These are phyloP conservation scores for Nestor notabilis DNA, from an alignment of 2,113 vertebrate species.

Conservation along the genomic window DNA sequence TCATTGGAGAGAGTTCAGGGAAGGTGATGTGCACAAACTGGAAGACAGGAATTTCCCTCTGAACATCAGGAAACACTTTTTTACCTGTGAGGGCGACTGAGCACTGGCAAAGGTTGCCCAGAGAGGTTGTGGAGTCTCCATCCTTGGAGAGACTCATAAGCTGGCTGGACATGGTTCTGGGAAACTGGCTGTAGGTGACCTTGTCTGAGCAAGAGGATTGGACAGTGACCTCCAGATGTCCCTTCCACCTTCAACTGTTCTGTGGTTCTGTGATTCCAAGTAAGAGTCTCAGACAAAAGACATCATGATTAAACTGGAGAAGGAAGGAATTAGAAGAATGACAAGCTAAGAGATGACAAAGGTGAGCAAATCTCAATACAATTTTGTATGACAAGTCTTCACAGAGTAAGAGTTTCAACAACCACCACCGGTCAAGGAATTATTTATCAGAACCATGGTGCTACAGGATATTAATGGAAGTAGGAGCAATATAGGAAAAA, in stretches of 20 bases:
- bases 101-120: background rate
- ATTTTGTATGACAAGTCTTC: background rate
- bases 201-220: background rate
- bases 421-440: background rate
- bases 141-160: background rate
- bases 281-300: background rate
- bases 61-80: background rate
- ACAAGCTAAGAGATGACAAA: background rate
- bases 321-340: background rate
- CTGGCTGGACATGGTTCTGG: background rate
- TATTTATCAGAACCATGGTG: background rate
- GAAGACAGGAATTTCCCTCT: background rate
- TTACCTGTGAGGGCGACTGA: background rate
- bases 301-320: background rate
- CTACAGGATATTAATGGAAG: slow-evolving; percentile 8
- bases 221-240: background rate
- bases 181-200: background rate
- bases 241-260: background rate
- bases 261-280: background rate
- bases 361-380: background rate
- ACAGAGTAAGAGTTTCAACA: background rate
- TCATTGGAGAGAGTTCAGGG: background rate
- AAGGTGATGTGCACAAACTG: background rate
- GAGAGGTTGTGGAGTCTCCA: background rate
- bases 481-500: background rate